Evolutionary conservation across 2,113 vertebrate genomes (phyloP).

Genomic region (Psettodes erumei): DNA sequence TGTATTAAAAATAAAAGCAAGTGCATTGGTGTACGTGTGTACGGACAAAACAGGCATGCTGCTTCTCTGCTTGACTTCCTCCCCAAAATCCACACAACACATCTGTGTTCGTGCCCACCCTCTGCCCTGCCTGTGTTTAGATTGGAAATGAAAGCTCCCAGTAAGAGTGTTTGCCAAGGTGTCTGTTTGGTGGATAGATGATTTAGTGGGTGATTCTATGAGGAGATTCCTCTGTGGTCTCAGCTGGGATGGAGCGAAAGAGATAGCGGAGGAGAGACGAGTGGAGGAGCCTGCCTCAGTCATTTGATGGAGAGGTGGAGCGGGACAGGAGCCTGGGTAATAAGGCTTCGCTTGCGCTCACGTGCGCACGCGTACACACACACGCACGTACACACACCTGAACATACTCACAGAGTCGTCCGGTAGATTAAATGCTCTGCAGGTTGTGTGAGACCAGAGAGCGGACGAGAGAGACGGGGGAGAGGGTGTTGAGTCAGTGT

Average conservation of each 20-base stretch:
- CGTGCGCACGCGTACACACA: background rate
- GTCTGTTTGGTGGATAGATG: slow-evolving; percentile 61
- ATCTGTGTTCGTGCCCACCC: background rate
- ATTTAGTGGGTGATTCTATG: slow-evolving; percentile 70
- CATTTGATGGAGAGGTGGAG: slow-evolving; percentile 69
- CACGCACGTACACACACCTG: slow-evolving; percentile 17
- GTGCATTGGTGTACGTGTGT: background rate
- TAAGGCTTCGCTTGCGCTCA: slow-evolving; percentile 47
- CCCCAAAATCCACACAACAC: background rate
- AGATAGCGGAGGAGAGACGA: slow-evolving; percentile 51
- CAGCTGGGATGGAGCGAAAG: slow-evolving; percentile 53
- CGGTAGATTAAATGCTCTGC: slow-evolving; percentile 70
- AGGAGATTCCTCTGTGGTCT: slow-evolving; percentile 68
- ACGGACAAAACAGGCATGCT: slow-evolving; percentile 19
- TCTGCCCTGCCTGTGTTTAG: slow-evolving; percentile 34
- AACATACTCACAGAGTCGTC: slow-evolving; percentile 29
- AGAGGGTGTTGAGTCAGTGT: slow-evolving; percentile 63
- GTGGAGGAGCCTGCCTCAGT: slow-evolving; percentile 38
- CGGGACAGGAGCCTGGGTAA: slow-evolving; percentile 51
- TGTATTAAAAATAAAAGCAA: slow-evolving; percentile 5
- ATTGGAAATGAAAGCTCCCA: slow-evolving; percentile 63
- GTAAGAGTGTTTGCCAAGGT: slow-evolving; percentile 63
- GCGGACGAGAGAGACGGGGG: slow-evolving; percentile 27
- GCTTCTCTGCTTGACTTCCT: slow-evolving; percentile 5
- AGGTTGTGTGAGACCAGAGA: slow-evolving; percentile 65